Conservation (phyloP, 2,888 invertebrate species). For the Andrena bicolor region DNA sequence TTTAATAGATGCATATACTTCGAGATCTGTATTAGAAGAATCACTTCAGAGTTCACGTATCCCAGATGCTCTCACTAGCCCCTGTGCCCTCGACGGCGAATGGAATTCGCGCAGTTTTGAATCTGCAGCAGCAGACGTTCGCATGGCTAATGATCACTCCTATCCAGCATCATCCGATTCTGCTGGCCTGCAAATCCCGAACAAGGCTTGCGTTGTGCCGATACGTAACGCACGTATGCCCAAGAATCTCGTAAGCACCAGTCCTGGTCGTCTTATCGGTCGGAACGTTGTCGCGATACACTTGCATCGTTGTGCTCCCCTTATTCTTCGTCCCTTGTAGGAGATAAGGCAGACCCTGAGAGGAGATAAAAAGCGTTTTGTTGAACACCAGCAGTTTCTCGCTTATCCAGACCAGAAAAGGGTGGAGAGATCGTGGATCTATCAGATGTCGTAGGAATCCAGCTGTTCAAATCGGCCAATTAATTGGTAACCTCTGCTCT, state of each 20-base stretch:
- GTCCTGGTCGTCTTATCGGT: constrained; percentile 55
- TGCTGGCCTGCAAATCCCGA: constrained; percentile 47
- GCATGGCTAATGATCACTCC: constrained; percentile 61
- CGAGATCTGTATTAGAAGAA: too few relatives aligned
- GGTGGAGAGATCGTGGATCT: background rate
- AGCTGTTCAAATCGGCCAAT: background rate
- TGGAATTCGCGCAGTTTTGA: constrained; percentile 32
- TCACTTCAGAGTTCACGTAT: background rate
- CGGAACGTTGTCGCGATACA: constrained; percentile 55
- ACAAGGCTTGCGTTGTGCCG: constrained; percentile 66
- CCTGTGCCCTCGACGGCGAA: constrained; percentile 18
- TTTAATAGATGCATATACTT: too few relatives aligned
- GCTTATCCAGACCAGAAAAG: background rate
- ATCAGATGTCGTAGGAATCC: background rate
- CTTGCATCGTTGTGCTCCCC: constrained; percentile 36
- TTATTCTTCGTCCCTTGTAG: constrained; percentile 9
- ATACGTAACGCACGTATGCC: constrained; percentile 53
- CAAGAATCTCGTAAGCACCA: constrained; percentile 61
- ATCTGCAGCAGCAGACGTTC: constrained; percentile 51
- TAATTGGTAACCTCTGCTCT: background rate
- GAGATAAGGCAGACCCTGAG: constrained; percentile 31
- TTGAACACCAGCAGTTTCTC: constrained; percentile 26
- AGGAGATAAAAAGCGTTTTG: constrained; percentile 36
- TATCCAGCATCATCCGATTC: constrained; percentile 56
- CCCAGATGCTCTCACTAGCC: constrained; percentile 3